Base-by-base conservation (phyloP, 2,888 invertebrate species). In the Synanthedon formicaeformis region DNA sequence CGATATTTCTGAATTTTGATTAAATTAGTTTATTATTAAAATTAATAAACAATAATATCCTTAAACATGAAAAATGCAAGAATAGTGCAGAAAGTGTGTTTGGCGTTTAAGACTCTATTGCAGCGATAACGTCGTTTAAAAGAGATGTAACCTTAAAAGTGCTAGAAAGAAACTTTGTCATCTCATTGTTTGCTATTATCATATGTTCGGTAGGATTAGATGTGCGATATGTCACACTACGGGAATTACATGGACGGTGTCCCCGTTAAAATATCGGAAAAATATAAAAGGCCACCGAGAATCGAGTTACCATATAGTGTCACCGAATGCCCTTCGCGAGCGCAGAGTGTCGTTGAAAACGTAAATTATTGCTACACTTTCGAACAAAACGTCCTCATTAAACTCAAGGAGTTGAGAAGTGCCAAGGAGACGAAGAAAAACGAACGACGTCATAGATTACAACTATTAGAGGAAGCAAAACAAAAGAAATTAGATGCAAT, bases 211-310 rank as follows among this genome's bases (percentile, higher is more conserved):
- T 59, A 56, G 55, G 58, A 61, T 60, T 59, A 69, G 61, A 62
- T 59, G 60, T 63, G 73, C 78, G 84, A 76, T 78, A 87, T 87
- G 87, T 85, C 85, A 74, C 86, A 84, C 74, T 85, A 83, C 60
- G 77, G 78, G 40, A 89, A 91, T 70, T 92, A 90, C 69, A 93
- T 94, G 92, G 96, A 96, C 81, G 93, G 92, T 62, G 92, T 96
- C 64, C 93, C 94, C 68, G 95, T 96, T 56, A 96, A 96, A 89
- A 95, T 96, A 78, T 92, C 94, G 51, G 95, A 96, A 79, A 93
- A 92, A 66, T 96, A 93, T 73, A 94, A 94, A 75, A 93, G 94
- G 60, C 95, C 95, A 23, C 91, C 92, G 54, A 65, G 71, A 60
- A 78, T 82, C 51, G 91, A 89, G 57, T 79, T 91, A 57, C 91